Conservation (phyloP, 1,140 invertebrate species). For the Bombus breviceps region DNA sequence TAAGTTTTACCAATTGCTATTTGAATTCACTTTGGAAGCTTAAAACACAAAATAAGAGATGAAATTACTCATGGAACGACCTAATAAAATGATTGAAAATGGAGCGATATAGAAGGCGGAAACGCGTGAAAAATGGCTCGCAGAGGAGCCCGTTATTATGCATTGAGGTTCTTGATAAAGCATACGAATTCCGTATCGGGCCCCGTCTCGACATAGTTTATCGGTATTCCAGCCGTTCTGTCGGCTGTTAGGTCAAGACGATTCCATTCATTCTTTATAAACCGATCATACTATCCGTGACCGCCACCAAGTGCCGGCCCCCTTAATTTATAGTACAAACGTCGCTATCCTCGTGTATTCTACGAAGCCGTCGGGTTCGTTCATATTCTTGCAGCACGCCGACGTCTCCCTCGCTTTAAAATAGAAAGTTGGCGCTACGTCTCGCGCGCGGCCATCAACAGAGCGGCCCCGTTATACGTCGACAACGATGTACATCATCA, state of each 20-base stretch:
- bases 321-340: constrained; percentile 69
- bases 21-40: not conserved
- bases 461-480: constrained; percentile 51
- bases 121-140: constrained; percentile 25
- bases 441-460: constrained; percentile 39
- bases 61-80: not conserved
- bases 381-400: constrained; percentile 62
- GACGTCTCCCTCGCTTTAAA: constrained; percentile 68
- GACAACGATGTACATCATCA: constrained; percentile 25
- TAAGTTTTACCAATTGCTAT: not conserved
- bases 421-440: constrained; percentile 66
- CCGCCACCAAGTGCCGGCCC: constrained; percentile 11
- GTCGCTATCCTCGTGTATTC: constrained; percentile 60
- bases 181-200: constrained; percentile 41
- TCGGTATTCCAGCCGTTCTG: constrained; percentile 44
- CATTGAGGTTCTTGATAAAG: constrained; percentile 33
- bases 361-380: constrained; percentile 64
- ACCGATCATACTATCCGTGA: constrained; percentile 31
- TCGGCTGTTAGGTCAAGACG: constrained; percentile 52
- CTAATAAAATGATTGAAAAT: not conserved
- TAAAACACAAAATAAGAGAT: not conserved
- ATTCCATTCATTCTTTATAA: constrained; percentile 57
- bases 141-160: constrained; percentile 26
- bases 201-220: constrained; percentile 39
- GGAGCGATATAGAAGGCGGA: not conserved